phyloP scores from a whole-genome alignment of 2,888 invertebrate species.

The Danaus chrysippus region DNA sequence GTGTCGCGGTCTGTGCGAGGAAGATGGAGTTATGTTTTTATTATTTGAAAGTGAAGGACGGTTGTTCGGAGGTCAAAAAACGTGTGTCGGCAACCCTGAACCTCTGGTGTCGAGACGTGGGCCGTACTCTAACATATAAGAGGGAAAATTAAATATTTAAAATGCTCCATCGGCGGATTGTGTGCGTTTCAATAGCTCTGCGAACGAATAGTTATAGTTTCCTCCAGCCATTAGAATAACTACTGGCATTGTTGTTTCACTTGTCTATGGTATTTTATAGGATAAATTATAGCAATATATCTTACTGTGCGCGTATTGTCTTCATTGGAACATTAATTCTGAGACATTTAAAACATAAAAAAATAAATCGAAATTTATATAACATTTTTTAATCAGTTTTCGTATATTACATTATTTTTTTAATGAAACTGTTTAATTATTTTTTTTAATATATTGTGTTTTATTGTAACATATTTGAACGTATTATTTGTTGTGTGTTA shows the following conservation, averaged over 20 bases:
- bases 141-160: constrained; percentile 36
- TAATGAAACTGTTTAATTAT: no score
- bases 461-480: constrained; percentile 9
- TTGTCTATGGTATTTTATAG: constrained; percentile 30
- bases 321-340: constrained; percentile 9
- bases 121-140: constrained; percentile 53
- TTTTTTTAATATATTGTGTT: not conserved
- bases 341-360: not conserved
- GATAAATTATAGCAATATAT: constrained; percentile 29
- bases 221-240: constrained; percentile 46
- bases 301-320: constrained; percentile 12
- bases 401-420: no score
- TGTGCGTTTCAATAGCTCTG: constrained; percentile 40
- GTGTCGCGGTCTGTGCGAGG: constrained; percentile 71
- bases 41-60: constrained; percentile 46
- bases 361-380: no score
- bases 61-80: constrained; percentile 69
- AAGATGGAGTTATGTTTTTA: constrained; percentile 45
- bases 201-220: constrained; percentile 42
- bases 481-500: no score
- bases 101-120: constrained; percentile 62
- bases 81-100: constrained; percentile 75
- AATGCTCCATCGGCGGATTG: constrained; percentile 38
- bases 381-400: no score
- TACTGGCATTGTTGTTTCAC: constrained; percentile 43